Base-by-base conservation (phyloP, 2,797 vertebrate genomes). In the Leptatherina wallacei region DNA sequence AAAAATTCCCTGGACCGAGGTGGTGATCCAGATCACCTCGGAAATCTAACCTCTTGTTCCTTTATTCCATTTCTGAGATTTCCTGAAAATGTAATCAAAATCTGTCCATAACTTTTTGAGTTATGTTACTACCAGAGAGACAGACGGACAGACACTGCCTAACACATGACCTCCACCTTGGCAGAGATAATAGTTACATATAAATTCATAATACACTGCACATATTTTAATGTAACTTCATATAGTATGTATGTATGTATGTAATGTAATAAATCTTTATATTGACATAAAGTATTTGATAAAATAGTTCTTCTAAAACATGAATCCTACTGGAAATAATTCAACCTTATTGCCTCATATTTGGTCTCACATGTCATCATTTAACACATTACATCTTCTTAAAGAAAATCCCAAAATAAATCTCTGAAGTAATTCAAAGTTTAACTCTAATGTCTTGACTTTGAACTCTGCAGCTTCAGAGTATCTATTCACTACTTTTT, bases 141-240 rank as follows among this genome's bases (percentile, higher is more conserved):
- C 30, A 32, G 30, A 27, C 24, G 24, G 24, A 32, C 30, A 32
- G 30, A 32, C 30, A 32, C 6, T 32, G 3, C 30, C 30, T 32
- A 6, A 32, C 30, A 32, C 30, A 32, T 6, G 30, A 32, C 30
- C 30, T 32, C 30, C 30, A 32, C 30, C 6, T 32, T 32, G 30
- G 30, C 30, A 32, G 30, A 32, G 6, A 32, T 32, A 4, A 32
- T 32, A 32, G 6, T 65, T 1, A 70, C 3, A 24, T 52, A 36
- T 6, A 44, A 33, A 42, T 73, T 29, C 69, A 62, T 58, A 68
- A 74, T 63, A 60, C 35, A 60, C 16, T 64, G 27, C 9, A n/a
- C 13, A 65, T 52, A 73, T 71, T 49, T 47, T 52, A 38, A 29
- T 42, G 56, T 27, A 3, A 52, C 68, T 61, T 56, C 11, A 66